These are phyloP conservation scores for Tridacna gigas DNA, from an alignment of 2,888 invertebrate species.

Conservation along the genomic window DNA sequence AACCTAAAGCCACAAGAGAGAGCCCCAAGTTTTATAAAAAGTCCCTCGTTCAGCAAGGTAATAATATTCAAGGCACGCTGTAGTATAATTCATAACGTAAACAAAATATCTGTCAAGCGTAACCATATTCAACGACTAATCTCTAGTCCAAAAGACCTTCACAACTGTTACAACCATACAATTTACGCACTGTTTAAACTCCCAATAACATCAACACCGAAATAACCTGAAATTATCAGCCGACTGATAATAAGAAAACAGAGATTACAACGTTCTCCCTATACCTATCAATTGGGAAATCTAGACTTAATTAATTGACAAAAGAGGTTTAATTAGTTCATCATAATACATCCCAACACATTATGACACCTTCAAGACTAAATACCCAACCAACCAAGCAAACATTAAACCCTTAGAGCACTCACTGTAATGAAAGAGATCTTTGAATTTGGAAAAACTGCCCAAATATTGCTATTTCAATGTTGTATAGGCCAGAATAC, in stretches of 20 bases:
- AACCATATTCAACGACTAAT: not conserved
- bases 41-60: constrained; percentile 13
- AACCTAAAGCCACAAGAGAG: not conserved
- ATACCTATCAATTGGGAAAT: constrained; percentile 13
- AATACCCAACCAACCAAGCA: constrained; percentile 3
- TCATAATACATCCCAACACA: constrained; percentile 10
- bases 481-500: too few relatives aligned
- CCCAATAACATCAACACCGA: too few relatives aligned
- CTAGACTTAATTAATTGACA: constrained; percentile 28
- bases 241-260: not conserved
- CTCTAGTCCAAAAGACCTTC: not conserved
- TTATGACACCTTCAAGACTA: constrained; percentile 17
- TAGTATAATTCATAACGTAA: constrained; percentile 30
- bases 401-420: constrained; percentile 6
- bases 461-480: too few relatives aligned
- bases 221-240: too few relatives aligned
- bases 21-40: not conserved
- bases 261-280: not conserved
- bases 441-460: too few relatives aligned
- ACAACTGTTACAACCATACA: not conserved
- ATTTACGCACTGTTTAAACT: too few relatives aligned
- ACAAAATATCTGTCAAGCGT: constrained; percentile 22
- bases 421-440: too few relatives aligned
- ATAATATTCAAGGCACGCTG: constrained; percentile 26
- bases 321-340: constrained; percentile 18